phyloP scores from a whole-genome alignment of 2,797 vertebrate species.

The Oceanodroma leucorhoa region DNA sequence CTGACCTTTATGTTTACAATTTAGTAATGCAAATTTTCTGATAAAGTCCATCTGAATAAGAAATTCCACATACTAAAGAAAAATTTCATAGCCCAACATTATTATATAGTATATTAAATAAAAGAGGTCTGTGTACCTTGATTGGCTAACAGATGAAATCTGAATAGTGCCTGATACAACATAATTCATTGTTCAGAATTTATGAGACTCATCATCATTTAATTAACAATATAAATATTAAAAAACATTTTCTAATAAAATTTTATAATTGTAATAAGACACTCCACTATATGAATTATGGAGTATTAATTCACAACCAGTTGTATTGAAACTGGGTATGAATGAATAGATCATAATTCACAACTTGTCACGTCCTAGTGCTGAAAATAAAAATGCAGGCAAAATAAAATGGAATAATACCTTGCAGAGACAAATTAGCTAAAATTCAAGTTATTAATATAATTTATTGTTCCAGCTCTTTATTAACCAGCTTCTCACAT shows the following conservation, averaged over 20 bases:
- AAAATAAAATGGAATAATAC: constrained; percentile 57
- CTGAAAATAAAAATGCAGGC: constrained; percentile 68
- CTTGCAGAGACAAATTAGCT: constrained; percentile 51
- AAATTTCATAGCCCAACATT: neutral
- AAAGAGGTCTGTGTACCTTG: constrained; percentile 47
- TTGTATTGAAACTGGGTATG: constrained; percentile 70
- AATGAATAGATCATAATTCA: constrained; percentile 68
- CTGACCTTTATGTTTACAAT: neutral
- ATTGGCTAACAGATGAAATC: constrained; percentile 64
- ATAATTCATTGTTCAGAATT: constrained; percentile 72
- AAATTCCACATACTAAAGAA: neutral
- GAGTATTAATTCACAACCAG: constrained; percentile 72
- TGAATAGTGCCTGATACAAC: constrained; percentile 60
- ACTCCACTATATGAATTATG: constrained; percentile 66
- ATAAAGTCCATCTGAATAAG: neutral
- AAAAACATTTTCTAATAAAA: constrained; percentile 79
- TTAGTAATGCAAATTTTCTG: neutral
- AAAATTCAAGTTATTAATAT: constrained; percentile 57
- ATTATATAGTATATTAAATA: neutral
- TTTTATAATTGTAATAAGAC: constrained; percentile 77
- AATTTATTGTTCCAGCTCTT: constrained; percentile 56
- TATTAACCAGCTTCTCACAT: neutral
- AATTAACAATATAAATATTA: constrained; percentile 81
- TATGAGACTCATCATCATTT: constrained; percentile 71
- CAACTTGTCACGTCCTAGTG: constrained; percentile 46